Percentiles rank a stretch among this genome's conserved stretches.
Evolutionary conservation across 2,888 invertebrate species (phyloP).

Genomic region (Agriopis aurantiaria): DNA sequence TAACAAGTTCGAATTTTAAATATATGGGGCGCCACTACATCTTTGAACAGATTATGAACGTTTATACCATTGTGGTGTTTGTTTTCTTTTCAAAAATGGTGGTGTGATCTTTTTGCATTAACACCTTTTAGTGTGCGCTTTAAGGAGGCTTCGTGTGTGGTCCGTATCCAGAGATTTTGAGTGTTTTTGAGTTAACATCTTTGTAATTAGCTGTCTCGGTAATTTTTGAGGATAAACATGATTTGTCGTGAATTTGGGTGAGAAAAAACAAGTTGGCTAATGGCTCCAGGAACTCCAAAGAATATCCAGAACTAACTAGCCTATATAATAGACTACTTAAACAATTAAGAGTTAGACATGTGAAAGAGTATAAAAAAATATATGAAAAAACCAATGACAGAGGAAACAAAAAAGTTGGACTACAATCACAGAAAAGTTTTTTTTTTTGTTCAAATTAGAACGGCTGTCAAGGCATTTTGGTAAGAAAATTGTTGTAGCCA

Average conservation of each 20-base stretch:
- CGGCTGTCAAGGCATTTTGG: too few species aligned
- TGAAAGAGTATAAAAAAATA: too few species aligned
- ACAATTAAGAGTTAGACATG: neutral
- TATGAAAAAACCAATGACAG: neutral
- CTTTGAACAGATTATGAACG: constrained; percentile 78
- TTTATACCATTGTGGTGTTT: constrained; percentile 75
- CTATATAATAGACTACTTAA: neutral
- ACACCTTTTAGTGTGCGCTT: constrained; percentile 83
- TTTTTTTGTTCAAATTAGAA: too few species aligned
- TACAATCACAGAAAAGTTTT: too few species aligned
- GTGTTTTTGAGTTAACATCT: constrained; percentile 55
- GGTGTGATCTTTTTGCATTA: constrained; percentile 79
- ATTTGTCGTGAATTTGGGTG: constrained; percentile 4
- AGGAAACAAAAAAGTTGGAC: too few species aligned
- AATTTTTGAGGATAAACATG: constrained; percentile 42
- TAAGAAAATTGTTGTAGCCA: too few species aligned
- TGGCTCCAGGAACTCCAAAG: too few species aligned
- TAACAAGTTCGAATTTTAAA: constrained; percentile 73
- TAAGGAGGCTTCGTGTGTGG: constrained; percentile 79
- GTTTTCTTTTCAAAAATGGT: constrained; percentile 73
- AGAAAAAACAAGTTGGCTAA: neutral
- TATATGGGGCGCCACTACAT: constrained; percentile 72
- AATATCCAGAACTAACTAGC: too few species aligned
- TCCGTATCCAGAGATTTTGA: constrained; percentile 56
- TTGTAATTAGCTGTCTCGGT: constrained; percentile 50